Percentiles rank a stretch among this genome's conserved stretches.
Conservation (phyloP, 1,140 invertebrate species). For the Brachionus rubens region DNA sequence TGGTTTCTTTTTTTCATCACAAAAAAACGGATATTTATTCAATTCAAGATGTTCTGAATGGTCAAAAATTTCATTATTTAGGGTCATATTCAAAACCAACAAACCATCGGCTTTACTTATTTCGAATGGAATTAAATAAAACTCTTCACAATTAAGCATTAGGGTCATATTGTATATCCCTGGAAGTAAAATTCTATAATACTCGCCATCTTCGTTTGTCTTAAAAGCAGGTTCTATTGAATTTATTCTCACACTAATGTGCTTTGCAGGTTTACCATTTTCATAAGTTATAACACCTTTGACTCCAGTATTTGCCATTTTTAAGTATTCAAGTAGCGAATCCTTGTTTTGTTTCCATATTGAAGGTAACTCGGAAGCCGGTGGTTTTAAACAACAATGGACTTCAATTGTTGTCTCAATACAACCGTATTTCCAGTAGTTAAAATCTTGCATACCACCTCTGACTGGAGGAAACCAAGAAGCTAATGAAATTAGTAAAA, state of each 20-base stretch:
- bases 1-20: background rate
- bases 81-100: background rate
- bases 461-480: background rate
- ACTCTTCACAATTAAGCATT: background rate
- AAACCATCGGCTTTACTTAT: background rate
- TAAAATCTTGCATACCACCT: constrained; percentile 94
- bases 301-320: background rate
- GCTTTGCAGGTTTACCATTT: background rate
- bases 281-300: background rate
- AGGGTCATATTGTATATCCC: background rate
- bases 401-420: constrained; percentile 97
- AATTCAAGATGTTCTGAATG: background rate
- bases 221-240: background rate
- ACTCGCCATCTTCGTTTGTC: background rate
- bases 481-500: background rate
- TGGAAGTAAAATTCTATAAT: background rate
- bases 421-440: constrained; percentile 92
- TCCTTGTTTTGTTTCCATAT: background rate
- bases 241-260: background rate
- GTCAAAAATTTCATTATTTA: background rate
- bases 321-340: background rate
- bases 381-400: constrained; percentile 91
- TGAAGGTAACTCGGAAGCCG: background rate
- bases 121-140: background rate
- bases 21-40: background rate